Evolutionary conservation across 2,113 vertebrate species (phyloP).

Genomic region (Alexandromys fortis): DNA sequence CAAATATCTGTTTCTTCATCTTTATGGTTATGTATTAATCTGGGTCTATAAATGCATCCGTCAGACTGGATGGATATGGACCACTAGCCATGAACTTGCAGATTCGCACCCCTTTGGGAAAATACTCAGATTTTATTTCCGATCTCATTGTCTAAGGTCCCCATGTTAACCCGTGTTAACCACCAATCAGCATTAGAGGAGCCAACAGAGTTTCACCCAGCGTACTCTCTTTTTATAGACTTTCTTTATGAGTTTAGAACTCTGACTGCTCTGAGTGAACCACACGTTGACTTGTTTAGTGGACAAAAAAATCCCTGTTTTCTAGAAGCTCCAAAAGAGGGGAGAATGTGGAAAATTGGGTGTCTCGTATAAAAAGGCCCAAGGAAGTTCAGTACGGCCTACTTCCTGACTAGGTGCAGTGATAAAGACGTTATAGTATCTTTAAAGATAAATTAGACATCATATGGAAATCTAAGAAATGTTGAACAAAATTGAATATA

Average conservation of each 20-base stretch:
- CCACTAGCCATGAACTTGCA: neutral
- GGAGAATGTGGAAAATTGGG: neutral
- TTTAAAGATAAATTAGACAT: slow-evolving; percentile 37
- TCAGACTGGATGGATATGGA: neutral
- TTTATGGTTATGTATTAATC: neutral
- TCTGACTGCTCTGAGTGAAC: neutral
- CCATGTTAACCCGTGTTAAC: neutral
- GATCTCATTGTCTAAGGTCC: neutral
- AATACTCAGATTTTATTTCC: neutral
- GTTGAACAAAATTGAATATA: neutral
- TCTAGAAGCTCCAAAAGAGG: neutral
- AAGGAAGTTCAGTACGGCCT: neutral
- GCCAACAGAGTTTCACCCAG: neutral
- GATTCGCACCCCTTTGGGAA: neutral
- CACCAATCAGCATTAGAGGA: neutral
- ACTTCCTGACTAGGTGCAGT: neutral
- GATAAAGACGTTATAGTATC: neutral
- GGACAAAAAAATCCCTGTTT: neutral
- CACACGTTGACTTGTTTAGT: neutral
- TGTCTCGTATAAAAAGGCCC: neutral
- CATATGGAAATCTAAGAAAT: neutral
- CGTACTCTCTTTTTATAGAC: neutral
- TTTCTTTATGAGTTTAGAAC: neutral
- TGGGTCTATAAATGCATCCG: neutral
- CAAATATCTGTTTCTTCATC: neutral